These are phyloP conservation scores for Caenorhabditis parvicauda DNA, from an alignment of 2,888 invertebrate species.

Conservation along the genomic window DNA sequence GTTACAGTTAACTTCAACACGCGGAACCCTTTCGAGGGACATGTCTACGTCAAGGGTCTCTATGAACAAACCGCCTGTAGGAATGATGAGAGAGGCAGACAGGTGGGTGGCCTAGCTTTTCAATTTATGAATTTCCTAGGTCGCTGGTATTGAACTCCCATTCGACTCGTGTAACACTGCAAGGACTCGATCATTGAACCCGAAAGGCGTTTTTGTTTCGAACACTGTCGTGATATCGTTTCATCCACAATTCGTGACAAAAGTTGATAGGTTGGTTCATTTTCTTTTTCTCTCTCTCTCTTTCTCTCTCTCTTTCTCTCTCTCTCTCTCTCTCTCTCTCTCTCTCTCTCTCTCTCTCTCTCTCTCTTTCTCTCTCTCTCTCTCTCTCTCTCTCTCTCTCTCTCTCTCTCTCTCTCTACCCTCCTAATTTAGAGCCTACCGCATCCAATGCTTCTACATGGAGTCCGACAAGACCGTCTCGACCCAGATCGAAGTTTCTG, in stretches of 20 bases:
- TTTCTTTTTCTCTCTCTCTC: too few relatives aligned
- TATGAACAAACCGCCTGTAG: slow-evolving; percentile 59
- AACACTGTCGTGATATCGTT: slow-evolving; percentile 62
- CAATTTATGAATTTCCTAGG: slow-evolving; percentile 16
- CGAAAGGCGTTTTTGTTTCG: slow-evolving; percentile 60
- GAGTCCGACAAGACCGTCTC: slow-evolving; percentile 62
- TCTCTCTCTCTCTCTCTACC: neutral
- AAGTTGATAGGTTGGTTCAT: slow-evolving; percentile 40
- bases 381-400: neutral
- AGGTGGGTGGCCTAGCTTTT: slow-evolving; percentile 14
- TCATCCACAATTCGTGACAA: slow-evolving; percentile 62
- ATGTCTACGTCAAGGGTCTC: slow-evolving; percentile 56
- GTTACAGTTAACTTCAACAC: slow-evolving; percentile 63
- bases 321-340: neutral
- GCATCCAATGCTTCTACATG: slow-evolving; percentile 63
- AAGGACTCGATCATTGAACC: slow-evolving; percentile 61
- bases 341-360: neutral
- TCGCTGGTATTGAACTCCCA: slow-evolving; percentile 61
- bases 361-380: neutral
- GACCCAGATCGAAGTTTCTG: slow-evolving; percentile 59
- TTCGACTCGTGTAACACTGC: slow-evolving; percentile 62
- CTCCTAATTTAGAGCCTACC: slow-evolving; percentile 59
- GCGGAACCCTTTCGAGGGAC: slow-evolving; percentile 47
- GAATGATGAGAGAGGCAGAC: slow-evolving; percentile 57
- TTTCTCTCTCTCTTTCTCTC: too few relatives aligned